These are phyloP conservation scores for Sitophilus oryzae DNA, from an alignment of 1,140 invertebrate species.

Conservation along the genomic window DNA sequence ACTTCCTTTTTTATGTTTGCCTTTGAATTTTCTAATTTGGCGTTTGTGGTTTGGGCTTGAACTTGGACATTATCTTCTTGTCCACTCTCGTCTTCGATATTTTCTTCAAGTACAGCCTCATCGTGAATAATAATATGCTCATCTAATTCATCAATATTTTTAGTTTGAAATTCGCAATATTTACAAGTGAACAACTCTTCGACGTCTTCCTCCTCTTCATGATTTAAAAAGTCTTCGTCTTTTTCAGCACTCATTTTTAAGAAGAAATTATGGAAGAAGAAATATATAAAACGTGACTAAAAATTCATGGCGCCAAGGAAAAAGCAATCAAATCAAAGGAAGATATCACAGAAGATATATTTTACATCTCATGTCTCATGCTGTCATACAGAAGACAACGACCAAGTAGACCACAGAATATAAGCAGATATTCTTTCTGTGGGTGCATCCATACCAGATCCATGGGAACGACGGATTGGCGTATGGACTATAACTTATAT, in stretches of 20 bases:
- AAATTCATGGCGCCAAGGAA: neutral
- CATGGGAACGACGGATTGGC: too few relatives aligned
- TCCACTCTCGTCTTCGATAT: constrained; percentile 1
- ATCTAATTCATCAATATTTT: constrained; percentile 21
- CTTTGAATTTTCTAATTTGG: neutral
- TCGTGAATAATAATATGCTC: constrained; percentile 23
- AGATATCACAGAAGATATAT: too few relatives aligned
- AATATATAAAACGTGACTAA: too few relatives aligned
- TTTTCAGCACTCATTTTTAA: constrained; percentile 5
- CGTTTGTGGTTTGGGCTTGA: neutral
- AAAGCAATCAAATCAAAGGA: neutral
- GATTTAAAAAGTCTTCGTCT: constrained; percentile 1
- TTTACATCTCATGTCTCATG: too few relatives aligned
- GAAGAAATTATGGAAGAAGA: neutral
- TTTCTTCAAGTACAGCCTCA: constrained; percentile 12
- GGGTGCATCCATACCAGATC: too few relatives aligned
- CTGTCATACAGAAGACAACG: too few relatives aligned
- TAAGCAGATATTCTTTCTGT: too few relatives aligned
- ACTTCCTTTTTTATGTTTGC: neutral
- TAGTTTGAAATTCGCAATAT: constrained; percentile 20
- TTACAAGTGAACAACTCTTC: constrained; percentile 17
- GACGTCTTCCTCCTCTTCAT: neutral
- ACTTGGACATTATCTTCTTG: neutral
- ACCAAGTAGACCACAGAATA: too few relatives aligned
- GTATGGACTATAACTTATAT: too few relatives aligned